Conservation (phyloP, 2,113 vertebrate species). For the Clarias magur region DNA sequence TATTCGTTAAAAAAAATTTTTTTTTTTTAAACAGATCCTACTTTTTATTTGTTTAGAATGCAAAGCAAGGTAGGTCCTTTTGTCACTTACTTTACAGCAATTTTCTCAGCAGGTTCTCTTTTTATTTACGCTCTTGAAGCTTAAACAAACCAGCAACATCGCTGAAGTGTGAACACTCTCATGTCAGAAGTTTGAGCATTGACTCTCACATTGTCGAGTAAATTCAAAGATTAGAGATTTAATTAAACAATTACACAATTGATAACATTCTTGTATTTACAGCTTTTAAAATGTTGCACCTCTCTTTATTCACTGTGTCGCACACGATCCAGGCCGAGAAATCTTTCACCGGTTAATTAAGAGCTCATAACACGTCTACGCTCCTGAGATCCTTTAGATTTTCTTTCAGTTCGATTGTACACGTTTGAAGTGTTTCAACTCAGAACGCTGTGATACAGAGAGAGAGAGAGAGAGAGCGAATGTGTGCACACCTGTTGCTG, state of each 20-base stretch:
- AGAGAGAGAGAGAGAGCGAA: background rate
- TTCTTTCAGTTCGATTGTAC: background rate
- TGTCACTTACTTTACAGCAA: background rate
- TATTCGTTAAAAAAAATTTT: background rate
- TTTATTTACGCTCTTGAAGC: background rate
- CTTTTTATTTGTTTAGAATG: background rate
- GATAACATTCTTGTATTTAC: background rate
- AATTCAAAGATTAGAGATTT: background rate
- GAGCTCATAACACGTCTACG: background rate
- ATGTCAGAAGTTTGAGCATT: background rate
- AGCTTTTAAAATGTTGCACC: background rate
- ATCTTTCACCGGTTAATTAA: background rate
- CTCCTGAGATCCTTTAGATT: background rate
- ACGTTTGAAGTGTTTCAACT: background rate
- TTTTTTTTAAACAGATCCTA: no score
- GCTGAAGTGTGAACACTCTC: background rate
- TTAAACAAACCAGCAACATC: background rate
- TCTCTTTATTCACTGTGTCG: background rate
- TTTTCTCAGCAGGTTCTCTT: background rate
- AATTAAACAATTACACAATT: background rate
- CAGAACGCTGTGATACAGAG: background rate
- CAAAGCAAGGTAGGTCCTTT: background rate
- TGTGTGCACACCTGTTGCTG: constrained; percentile 21
- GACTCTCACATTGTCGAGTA: background rate
- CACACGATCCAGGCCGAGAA: background rate